A percentile compares a stretch with the other conserved stretches of the same genome.
Conservation (phyloP, 2,888 invertebrate genomes). For the Charanyca ferruginea region DNA sequence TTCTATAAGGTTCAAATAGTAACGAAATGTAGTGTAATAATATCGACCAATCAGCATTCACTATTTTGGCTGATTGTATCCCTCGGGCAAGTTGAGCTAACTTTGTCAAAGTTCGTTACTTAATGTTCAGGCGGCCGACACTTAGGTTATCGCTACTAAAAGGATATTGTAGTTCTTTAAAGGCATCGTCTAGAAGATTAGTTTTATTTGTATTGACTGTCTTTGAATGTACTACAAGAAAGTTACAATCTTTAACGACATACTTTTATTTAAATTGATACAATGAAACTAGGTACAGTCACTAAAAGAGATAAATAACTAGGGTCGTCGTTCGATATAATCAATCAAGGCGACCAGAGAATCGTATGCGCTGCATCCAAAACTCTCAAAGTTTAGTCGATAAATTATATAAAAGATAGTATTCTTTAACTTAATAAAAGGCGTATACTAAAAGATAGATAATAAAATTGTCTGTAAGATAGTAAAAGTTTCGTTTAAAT, state of each 20-base stretch:
- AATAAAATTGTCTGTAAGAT: too few species aligned
- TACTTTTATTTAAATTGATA: too few species aligned
- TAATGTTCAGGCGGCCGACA: slow-evolving; percentile 38
- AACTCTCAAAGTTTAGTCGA: too few species aligned
- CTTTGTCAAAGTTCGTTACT: slow-evolving; percentile 60
- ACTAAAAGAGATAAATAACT: too few species aligned
- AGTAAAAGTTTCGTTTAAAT: too few species aligned
- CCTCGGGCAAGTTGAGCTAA: slow-evolving; percentile 55
- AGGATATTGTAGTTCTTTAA: slow-evolving; percentile 36
- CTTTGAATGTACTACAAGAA: neutral
- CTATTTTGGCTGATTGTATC: slow-evolving; percentile 68
- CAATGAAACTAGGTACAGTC: too few species aligned
- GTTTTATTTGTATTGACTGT: slow-evolving; percentile 33
- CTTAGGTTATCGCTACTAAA: slow-evolving; percentile 58
- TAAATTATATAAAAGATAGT: too few species aligned
- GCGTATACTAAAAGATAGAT: too few species aligned
- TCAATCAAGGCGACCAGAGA: too few species aligned
- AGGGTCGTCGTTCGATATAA: too few species aligned
- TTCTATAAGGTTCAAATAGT: slow-evolving; percentile 24
- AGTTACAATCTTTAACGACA: neutral
- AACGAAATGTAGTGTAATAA: slow-evolving; percentile 3
- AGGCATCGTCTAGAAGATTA: slow-evolving; percentile 23
- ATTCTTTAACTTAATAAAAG: too few species aligned
- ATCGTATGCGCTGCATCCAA: too few species aligned
- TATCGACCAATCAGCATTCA: slow-evolving; percentile 61